Evolutionary conservation across 2,113 vertebrate genomes (phyloP), one percentile per base, ranked within the genome.

Genomic region (Chaetorhynchus papuensis): DNA sequence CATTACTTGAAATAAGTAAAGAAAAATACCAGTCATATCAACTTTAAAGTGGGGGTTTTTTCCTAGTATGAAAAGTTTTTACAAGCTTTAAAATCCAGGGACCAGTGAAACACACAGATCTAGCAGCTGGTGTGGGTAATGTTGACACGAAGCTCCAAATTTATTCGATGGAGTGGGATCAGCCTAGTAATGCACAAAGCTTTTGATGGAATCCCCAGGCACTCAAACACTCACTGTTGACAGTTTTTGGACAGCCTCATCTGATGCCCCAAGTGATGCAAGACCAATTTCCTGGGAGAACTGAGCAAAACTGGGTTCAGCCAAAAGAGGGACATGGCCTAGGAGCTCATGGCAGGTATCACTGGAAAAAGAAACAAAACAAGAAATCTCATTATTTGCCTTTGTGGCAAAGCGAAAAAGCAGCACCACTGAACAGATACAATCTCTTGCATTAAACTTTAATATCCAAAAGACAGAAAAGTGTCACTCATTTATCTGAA

Each of bases 271-370:
- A 18, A 99, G 98, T n/a, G 99, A 99, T 54, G 99, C 99, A 59
- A 99, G 97, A 70, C 99, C 99, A 78, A 99, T 99, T 98, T 99
- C 99, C 97, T 99, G 99, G 53, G 99, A 99, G 97, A 99, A 99
- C 59, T 99, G 99, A 71, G 99, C 99, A 95, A 99, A 99, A 97
- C 99, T 99, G 70, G 99, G 99, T 96, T 99, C 99, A 61, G 99
- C 99, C 83, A 99, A 97, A 92, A 99, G 98, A 4, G 99, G 99
- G 31, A 99, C 99, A 1, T 99, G 99, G 33, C 99, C 99, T 94
- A 99, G 97, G 87, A 99, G 98, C 90, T 99, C 99, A 83, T 99
- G 99, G 93, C 99, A 99, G 17, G 99, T 99, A 92, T 99, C 99
- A 61, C 99, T 99, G 94, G 45, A 97, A 97, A 93, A 81, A 92